A percentile compares a stretch with the other conserved stretches of the same genome.
Evolutionary conservation across 2,113 vertebrate genomes (phyloP).

Genomic region (Marmota monax): DNA sequence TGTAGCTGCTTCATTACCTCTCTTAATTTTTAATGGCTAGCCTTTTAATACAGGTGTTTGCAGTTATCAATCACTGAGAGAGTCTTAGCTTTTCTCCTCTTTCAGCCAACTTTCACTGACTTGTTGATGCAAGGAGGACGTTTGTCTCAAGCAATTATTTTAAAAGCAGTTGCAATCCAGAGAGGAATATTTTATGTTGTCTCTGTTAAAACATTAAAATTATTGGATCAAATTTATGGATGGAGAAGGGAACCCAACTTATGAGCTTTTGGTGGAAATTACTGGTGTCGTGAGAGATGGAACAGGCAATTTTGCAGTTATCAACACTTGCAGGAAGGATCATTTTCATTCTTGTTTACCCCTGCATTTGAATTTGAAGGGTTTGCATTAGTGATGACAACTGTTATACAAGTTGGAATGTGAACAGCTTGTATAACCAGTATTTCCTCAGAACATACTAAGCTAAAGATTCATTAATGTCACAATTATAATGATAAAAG

Average conservation of each 20-base stretch:
- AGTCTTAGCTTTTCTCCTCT: slow-evolving; percentile 68
- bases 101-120: slow-evolving; percentile 72
- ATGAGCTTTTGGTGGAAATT: slow-evolving; percentile 67
- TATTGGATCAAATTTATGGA: slow-evolving; percentile 87
- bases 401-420: slow-evolving; percentile 43
- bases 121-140: slow-evolving; percentile 81
- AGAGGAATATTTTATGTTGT: slow-evolving; percentile 88
- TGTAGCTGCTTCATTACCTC: slow-evolving; percentile 79
- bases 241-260: slow-evolving; percentile 13
- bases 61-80: slow-evolving; percentile 84
- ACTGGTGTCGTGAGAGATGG: slow-evolving; percentile 22
- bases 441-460: slow-evolving; percentile 32
- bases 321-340: not conserved
- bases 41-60: slow-evolving; percentile 89
- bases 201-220: slow-evolving; percentile 85
- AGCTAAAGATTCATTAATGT: not conserved
- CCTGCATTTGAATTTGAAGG: slow-evolving; percentile 21
- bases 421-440: slow-evolving; percentile 1
- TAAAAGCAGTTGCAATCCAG: slow-evolving; percentile 83
- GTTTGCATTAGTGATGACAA: slow-evolving; percentile 19
- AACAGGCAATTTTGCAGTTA: slow-evolving; percentile 48
- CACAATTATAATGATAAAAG: not conserved
- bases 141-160: slow-evolving; percentile 83
- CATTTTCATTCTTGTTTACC: slow-evolving; percentile 35
- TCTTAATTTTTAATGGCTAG: slow-evolving; percentile 84